These are phyloP conservation scores for Tenodera sinensis DNA, from an alignment of 2,888 invertebrate genomes.

Conservation along the genomic window DNA sequence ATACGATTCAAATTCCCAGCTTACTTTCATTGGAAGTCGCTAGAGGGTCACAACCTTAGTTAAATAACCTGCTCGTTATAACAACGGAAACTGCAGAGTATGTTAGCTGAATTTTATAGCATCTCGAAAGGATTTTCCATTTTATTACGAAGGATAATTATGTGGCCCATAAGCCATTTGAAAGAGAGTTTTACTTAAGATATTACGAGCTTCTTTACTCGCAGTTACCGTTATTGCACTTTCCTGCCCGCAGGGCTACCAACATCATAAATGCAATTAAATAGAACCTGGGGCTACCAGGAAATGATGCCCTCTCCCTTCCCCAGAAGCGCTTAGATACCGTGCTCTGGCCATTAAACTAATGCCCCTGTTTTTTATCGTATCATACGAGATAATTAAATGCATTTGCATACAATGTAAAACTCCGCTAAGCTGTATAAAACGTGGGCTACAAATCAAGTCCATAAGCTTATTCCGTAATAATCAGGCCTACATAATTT, in stretches of 20 bases:
- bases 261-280: neutral
- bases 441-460: neutral
- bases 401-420: conserved; percentile 11
- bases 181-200: neutral
- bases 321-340: neutral
- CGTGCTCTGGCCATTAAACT: neutral
- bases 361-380: neutral
- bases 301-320: neutral
- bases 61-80: neutral
- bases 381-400: conserved; percentile 7
- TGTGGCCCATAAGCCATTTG: neutral
- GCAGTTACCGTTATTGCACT: neutral
- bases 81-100: neutral
- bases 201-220: neutral
- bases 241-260: neutral
- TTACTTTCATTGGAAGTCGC: neutral
- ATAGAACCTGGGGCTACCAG: neutral
- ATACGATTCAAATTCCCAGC: too few relatives aligned
- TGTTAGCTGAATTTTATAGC: neutral
- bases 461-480: neutral
- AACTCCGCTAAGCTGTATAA: neutral
- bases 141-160: neutral
- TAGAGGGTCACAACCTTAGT: neutral
- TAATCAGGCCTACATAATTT: neutral
- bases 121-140: neutral